phyloP scores from a whole-genome alignment of 2,113 vertebrate genomes.

The Jacana jacana region DNA sequence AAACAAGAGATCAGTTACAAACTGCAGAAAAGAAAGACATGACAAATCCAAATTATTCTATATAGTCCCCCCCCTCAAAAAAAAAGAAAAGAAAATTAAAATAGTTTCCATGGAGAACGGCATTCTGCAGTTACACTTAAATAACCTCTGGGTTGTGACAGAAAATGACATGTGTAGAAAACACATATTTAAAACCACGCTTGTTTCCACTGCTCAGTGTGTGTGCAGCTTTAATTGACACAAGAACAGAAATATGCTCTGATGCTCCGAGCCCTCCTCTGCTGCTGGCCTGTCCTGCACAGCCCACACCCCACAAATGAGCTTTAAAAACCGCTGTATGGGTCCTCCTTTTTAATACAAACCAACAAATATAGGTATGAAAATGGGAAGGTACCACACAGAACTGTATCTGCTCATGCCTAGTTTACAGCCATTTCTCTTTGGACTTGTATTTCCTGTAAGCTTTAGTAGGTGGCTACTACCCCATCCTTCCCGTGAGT shows the following conservation, averaged over 20 bases:
- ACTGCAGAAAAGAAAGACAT: neutral
- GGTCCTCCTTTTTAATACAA: neutral
- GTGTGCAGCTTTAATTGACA: neutral
- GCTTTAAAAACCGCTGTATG: neutral
- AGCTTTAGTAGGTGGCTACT: neutral
- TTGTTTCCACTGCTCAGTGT: neutral
- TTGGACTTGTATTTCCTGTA: neutral
- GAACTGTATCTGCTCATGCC: neutral
- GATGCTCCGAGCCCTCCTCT: neutral
- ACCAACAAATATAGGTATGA: neutral
- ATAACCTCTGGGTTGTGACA: neutral
- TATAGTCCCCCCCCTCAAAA: neutral
- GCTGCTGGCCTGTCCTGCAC: neutral
- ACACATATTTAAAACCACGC: neutral
- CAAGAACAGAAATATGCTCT: neutral
- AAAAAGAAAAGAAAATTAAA: too few relatives aligned
- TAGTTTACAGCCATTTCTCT: neutral
- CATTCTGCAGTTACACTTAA: neutral
- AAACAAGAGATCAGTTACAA: conserved; percentile 41
- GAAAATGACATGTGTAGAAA: neutral
- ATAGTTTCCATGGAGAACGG: neutral
- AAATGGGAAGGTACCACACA: neutral
- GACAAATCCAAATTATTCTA: neutral
- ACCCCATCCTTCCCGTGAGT: too few relatives aligned
- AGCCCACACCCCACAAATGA: neutral